phyloP scores from a whole-genome alignment of 2,113 vertebrate species.

The Anoura caudifer region DNA sequence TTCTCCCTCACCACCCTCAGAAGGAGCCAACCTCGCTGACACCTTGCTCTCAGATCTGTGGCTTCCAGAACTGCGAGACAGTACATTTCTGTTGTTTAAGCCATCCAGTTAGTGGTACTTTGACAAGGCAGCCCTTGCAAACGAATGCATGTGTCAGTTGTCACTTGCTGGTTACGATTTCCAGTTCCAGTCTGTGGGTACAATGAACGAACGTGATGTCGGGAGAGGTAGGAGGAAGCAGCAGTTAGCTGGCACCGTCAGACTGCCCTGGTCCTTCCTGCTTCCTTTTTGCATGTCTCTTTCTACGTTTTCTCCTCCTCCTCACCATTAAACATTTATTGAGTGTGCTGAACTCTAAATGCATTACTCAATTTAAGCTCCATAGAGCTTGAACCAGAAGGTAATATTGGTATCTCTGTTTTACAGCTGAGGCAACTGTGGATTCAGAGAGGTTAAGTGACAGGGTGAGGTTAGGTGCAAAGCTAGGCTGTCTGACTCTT shows the following conservation, averaged over 20 bases:
- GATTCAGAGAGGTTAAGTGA: not conserved
- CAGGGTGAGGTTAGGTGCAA: not conserved
- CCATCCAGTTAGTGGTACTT: not conserved
- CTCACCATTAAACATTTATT: not conserved
- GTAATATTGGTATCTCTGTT: not conserved
- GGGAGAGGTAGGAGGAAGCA: not conserved
- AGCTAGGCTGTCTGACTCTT: not conserved
- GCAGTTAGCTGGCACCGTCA: not conserved
- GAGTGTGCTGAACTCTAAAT: not conserved
- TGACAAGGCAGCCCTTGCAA: not conserved
- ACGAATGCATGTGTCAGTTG: not conserved
- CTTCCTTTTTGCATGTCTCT: not conserved
- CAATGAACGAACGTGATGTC: accelerated
- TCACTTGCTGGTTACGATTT: not conserved
- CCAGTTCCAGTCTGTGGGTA: not conserved
- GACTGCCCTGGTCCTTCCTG: not conserved
- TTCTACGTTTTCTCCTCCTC: not conserved
- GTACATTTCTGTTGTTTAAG: not conserved
- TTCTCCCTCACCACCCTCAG: not conserved
- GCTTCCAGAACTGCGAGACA: not conserved
- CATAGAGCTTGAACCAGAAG: not conserved
- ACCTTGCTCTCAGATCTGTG: not conserved
- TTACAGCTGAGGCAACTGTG: not conserved
- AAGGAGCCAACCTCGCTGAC: not conserved
- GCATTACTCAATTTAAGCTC: not conserved